Conservation (phyloP, 1,140 invertebrate genomes). For the Planococcus citri region DNA sequence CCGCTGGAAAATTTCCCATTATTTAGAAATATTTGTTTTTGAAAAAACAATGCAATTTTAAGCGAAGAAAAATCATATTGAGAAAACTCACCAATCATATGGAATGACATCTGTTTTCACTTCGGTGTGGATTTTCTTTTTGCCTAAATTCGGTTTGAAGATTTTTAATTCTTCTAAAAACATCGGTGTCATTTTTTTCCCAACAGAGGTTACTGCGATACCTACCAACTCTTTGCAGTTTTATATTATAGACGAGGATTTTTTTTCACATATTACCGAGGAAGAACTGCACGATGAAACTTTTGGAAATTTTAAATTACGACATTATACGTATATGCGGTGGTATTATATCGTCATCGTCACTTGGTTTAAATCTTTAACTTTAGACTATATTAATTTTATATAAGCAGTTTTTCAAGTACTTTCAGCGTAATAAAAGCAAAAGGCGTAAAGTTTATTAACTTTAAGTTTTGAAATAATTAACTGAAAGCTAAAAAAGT, state of each 20-base stretch:
- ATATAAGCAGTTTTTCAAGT: neutral
- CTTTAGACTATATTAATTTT: neutral
- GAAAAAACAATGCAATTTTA: neutral
- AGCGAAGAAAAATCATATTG: neutral
- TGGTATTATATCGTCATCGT: too few relatives aligned
- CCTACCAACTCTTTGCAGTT: too few relatives aligned
- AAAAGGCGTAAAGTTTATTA: neutral
- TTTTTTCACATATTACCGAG: too few relatives aligned
- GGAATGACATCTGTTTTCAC: neutral
- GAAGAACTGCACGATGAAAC: too few relatives aligned
- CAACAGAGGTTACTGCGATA: too few relatives aligned
- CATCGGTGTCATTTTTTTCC: neutral
- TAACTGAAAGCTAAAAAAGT: neutral
- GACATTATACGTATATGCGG: too few relatives aligned
- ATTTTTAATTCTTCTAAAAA: neutral
- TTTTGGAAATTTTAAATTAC: too few relatives aligned
- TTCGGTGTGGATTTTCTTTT: neutral
- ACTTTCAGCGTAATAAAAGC: neutral
- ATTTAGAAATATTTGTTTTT: neutral
- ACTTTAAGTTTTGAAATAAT: neutral
- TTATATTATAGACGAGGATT: too few relatives aligned
- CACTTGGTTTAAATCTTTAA: neutral
- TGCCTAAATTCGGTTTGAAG: neutral
- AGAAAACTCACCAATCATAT: neutral
- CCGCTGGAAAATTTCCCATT: conserved; percentile 24